These are phyloP conservation scores for Ditylenchus dipsaci DNA, from an alignment of 1,140 invertebrate species.

Conservation along the genomic window DNA sequence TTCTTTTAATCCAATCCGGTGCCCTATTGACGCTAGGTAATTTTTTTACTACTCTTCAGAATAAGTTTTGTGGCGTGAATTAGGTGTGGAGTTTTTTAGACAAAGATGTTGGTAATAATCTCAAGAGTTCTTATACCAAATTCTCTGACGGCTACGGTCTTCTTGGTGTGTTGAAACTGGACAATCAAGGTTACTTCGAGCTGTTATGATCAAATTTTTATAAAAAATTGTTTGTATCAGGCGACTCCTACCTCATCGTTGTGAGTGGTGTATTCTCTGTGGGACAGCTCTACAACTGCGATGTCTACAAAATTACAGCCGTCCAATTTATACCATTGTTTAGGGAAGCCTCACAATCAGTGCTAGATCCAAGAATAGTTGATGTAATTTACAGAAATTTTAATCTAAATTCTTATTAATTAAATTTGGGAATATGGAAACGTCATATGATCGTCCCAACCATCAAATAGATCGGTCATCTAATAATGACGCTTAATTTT, in stretches of 20 bases:
- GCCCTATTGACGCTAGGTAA: constrained; percentile 23
- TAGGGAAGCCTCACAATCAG: constrained; percentile 22
- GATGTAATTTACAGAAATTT: constrained; percentile 52
- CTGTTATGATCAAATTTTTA: constrained; percentile 17
- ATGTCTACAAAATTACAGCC: constrained; percentile 53
- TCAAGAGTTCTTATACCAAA: constrained; percentile 47
- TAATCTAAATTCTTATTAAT: not conserved
- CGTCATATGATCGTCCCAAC: not conserved
- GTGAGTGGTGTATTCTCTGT: constrained; percentile 55
- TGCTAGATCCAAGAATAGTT: constrained; percentile 43
- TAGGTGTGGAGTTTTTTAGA: constrained; percentile 25
- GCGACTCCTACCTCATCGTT: constrained; percentile 46
- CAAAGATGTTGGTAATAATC: constrained; percentile 20
- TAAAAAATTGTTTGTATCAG: constrained; percentile 25
- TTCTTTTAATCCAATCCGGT: constrained; percentile 45
- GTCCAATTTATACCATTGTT: constrained; percentile 49
- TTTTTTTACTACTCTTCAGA: constrained; percentile 6
- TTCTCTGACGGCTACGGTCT: constrained; percentile 53
- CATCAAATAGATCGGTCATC: not conserved
- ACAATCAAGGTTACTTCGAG: constrained; percentile 14
- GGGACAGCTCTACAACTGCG: constrained; percentile 49
- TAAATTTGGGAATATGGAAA: not conserved
- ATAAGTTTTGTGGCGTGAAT: not conserved
- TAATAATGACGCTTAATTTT: not conserved
- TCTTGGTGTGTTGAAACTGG: constrained; percentile 48